These are phyloP conservation scores for Nipponia nippon DNA, from an alignment of 2,113 vertebrate genomes.

Conservation along the genomic window DNA sequence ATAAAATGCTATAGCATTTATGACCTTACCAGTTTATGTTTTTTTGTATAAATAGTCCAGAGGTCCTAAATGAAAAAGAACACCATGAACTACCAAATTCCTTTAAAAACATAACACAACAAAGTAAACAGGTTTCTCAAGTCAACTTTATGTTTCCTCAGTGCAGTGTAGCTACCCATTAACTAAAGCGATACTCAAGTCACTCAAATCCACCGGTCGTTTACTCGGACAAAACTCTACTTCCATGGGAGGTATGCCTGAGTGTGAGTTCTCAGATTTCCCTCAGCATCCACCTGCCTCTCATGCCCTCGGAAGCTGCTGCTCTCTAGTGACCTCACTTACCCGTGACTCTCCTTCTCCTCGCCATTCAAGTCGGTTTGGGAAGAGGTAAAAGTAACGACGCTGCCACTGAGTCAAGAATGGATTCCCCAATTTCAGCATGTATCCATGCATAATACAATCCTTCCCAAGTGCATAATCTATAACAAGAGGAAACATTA, in stretches of 20 bases:
- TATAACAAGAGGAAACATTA: neutral
- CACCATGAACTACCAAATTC: slow-evolving; percentile 14
- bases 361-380: slow-evolving; percentile 96
- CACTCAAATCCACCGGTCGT: neutral
- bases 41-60: slow-evolving; percentile 80
- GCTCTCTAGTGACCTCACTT: slow-evolving; percentile 27
- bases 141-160: neutral
- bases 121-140: slow-evolving; percentile 2
- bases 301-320: neutral
- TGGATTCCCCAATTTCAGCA: slow-evolving; percentile 95
- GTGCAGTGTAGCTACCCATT: neutral
- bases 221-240: neutral
- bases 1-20: slow-evolving; percentile 6
- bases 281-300: neutral
- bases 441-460: slow-evolving; percentile 95
- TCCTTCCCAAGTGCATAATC: slow-evolving; percentile 96
- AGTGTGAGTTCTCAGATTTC: neutral
- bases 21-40: slow-evolving; percentile 79
- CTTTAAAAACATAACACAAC: neutral
- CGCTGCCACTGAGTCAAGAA: slow-evolving; percentile 98
- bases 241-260: neutral
- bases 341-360: slow-evolving; percentile 95
- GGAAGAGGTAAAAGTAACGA: slow-evolving; percentile 97
- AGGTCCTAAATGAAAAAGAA: slow-evolving; percentile 73
- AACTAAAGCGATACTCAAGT: neutral